phyloP scores from a whole-genome alignment of 2,113 vertebrate species.

The Ictidomys tridecemlineatus region DNA sequence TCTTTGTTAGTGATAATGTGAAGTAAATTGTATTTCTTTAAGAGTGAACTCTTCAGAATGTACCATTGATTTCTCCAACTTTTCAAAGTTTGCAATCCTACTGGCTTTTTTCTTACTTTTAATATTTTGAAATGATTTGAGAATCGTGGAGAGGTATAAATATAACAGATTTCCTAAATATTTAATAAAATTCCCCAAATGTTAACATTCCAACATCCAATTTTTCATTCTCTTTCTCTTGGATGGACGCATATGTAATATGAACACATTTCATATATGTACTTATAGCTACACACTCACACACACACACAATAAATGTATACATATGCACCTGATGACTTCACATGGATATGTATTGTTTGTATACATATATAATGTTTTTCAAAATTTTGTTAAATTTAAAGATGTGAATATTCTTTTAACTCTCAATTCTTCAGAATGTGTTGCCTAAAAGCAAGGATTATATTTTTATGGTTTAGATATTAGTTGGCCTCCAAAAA shows the following conservation, averaged over 20 bases:
- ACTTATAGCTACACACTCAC: not conserved
- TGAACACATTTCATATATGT: not conserved
- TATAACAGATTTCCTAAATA: not conserved
- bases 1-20: slow-evolving; percentile 27
- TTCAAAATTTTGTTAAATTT: not conserved
- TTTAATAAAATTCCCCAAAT: not conserved
- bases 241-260: not conserved
- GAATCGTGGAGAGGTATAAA: not conserved
- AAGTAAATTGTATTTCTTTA: slow-evolving; percentile 48
- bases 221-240: not conserved
- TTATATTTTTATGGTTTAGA: not conserved
- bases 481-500: too few species aligned
- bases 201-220: not conserved
- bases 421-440: not conserved
- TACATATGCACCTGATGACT: not conserved
- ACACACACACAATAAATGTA: not conserved
- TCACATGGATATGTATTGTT: not conserved
- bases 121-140: slow-evolving; percentile 11
- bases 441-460: not conserved
- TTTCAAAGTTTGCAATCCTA: not conserved
- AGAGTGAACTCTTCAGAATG: not conserved
- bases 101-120: not conserved
- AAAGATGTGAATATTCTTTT: not conserved
- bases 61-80: not conserved
- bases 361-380: not conserved